Base-by-base conservation (phyloP, 2,113 vertebrate genomes). In the Anolis carolinensis region DNA sequence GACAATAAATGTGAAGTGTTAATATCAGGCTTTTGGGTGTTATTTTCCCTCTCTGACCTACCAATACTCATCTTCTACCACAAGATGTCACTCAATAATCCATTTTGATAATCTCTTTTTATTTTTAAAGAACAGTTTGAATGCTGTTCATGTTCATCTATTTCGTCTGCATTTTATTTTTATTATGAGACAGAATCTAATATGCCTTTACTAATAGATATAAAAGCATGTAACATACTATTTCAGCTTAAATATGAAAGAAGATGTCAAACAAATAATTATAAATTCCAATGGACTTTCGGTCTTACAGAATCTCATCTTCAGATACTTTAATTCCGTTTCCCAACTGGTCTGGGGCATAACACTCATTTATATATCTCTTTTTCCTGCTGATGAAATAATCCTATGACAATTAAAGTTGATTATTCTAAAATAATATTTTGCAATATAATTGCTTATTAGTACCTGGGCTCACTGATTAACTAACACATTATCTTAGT, bases 21-120 rank as follows among this genome's bases (percentile, higher is more conserved):
- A 86, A 25, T 20, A 67, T 62, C 2, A 68, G 30, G 30, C 25
- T 25, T 65, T 25, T 21, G 87, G 83, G 48, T 80, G n/a, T 0
- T 5, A 27, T 72, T 82, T 77, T 83, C 36, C 78, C 48, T 87
- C 83, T 63, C n/a, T 9, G 16, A 13, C 5, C 2, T 80, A 91
- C 84, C 92, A 90, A 79, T 81, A 89, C 8, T 52, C 11, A 20
- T 85, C 90, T 50, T 67, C 67, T 4, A 85, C 96, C 97, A 97
- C 96, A 95, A 96, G 97, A 96, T 97, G 97, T 91, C 95, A 93
- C 93, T 96, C 86, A 83, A 91, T 44, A 95, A 96, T 96, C 92
- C 96, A 84, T 89, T 93, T 94, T 96, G 91, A 92, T 83, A 89
- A 93, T 67, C 9, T 88, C 50, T 16, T 82, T 85, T 89, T 90